Evolutionary conservation across 2,113 vertebrate genomes (phyloP).

Genomic region (Caretta caretta): DNA sequence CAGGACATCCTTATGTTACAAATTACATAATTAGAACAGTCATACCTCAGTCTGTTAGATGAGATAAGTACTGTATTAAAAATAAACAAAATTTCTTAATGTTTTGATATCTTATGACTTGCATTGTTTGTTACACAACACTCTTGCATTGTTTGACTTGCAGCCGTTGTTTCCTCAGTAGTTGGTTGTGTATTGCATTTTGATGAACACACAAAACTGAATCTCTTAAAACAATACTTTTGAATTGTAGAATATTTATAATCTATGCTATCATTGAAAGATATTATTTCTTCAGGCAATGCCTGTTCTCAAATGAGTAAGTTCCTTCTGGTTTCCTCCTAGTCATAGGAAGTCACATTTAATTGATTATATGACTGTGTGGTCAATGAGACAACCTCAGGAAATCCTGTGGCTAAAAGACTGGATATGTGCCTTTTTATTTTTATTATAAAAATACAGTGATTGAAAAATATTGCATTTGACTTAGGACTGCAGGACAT

Average conservation of each 20-base stretch:
- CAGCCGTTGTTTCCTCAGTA: background rate
- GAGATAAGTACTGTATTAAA: background rate
- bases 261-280: background rate
- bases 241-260: slow-evolving; percentile 3
- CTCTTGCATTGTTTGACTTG: background rate
- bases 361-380: slow-evolving; percentile 57
- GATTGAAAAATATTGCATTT: background rate
- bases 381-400: slow-evolving; percentile 63
- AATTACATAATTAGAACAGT: background rate
- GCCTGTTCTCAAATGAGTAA: slow-evolving; percentile 48
- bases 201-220: background rate
- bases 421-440: slow-evolving; percentile 26
- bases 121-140: background rate
- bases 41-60: background rate
- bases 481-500: rapidly evolving
- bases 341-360: slow-evolving; percentile 62
- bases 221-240: background rate
- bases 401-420: slow-evolving; percentile 81
- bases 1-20: background rate
- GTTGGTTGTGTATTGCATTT: slow-evolving; percentile 7
- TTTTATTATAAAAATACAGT: background rate
- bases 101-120: background rate
- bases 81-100: background rate
- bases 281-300: slow-evolving; percentile 22
- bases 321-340: slow-evolving; percentile 60